Evolutionary conservation across 2,888 invertebrate species (phyloP), one percentile per base, ranked within the genome.

Genomic region (Neoascia interrupta): DNA sequence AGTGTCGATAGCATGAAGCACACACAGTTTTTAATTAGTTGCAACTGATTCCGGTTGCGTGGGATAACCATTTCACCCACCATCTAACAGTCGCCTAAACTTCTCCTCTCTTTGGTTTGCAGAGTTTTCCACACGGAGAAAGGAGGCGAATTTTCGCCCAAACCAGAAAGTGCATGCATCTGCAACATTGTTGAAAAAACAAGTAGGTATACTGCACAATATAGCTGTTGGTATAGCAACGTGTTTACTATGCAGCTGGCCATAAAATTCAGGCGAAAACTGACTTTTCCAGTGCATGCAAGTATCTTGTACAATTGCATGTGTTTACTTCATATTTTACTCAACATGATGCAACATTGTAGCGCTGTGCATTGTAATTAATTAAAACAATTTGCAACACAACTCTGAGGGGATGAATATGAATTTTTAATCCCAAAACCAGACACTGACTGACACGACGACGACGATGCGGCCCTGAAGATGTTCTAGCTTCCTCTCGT

Each of bases 361-460:
- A 72, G 37, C 26, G 28, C 36, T 49, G 61, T 73, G 73, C 43
- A 79, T 56, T 61, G 73, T 68, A 79, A 73, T 73, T 73, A 79
- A 79, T 79, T 79, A 61, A 79, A 56, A 68, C 73, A 76, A 76
- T 72, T 76, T 66, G 64, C 53, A 60, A 47, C 34, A 49, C 11
- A 26, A n/a, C 5, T 41, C 11, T 3, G 43, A n/a, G 19, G 11
- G 6, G 1, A 18, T 15, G 34, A 28, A 19, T 26, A 66, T 79
- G 72, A 54, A 79, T 79, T 73, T 79, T 79, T 56, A 73, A 73
- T 79, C 66, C 56, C 49, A 63, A 61, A 68, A 51, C 61, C 79
- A 79, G 73, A 79, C 73, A 54, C 73, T 73, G 68, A 73, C 19
- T 43, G 15, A 39, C 60, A 26, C 72, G 70, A 63, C 54, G 19